Evolutionary conservation across 1,140 invertebrate species (phyloP), one percentile per base, ranked within the genome.

Genomic region (Papilio helenus): DNA sequence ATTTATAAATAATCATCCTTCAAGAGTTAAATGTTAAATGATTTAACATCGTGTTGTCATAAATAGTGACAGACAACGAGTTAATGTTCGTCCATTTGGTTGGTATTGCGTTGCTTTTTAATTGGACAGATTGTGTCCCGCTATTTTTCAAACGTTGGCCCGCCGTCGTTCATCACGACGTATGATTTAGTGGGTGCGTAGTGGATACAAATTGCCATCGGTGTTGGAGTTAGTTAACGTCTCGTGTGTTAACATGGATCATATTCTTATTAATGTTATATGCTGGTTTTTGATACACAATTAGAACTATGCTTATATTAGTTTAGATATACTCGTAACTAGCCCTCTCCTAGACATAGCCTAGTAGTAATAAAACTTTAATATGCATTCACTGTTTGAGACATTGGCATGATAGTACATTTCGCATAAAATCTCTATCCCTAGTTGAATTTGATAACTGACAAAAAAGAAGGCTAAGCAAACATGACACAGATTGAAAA

Each of bases 31-130:
- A 76, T 55, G 74, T 76, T 39, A 76, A 77, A 77, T 65, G 76
- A 51, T 58, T 55, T 77, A 81, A 82, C 71, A 79, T 74, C 78
- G 80, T 81, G 73, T 55, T 55, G 79, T 68, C 76, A 68, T 49
- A 79, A 80, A 80, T 72, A 77, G 18, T 16, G 20, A 16, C 51
- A 80, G 58, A 61, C 18, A 23, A 72, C 49, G 26, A 78, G 76
- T 79, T 83, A 82, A 83, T 85, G 71, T 79, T 26, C 72, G 12
- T 26, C 72, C 79, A 83, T 83, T 82, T 80, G 71, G 51, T 79
- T 79, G 61, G 84, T 81, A 79, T 88, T 84, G 72, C 58, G 81
- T 90, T 89, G 82, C 89, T 74, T 87, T 89, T 87, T 90, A 89
- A 90, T 90, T 90, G 86, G 87, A 83, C 82, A 78, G 81, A 80